Conservation (phyloP, 2,888 invertebrate species). For the Orthonychiurus folsomi region DNA sequence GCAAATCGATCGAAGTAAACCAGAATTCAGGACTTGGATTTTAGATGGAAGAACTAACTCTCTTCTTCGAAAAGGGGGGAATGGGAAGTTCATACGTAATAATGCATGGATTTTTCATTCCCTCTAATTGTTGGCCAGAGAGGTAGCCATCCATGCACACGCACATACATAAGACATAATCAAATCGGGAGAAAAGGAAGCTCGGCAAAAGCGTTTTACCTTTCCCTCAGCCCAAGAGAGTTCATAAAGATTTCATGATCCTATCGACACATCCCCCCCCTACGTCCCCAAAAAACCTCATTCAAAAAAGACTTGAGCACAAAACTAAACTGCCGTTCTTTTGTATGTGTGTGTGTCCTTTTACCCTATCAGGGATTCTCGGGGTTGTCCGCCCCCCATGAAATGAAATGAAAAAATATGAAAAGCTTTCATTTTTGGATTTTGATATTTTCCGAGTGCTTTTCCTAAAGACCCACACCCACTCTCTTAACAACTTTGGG, state of each 20-base stretch:
- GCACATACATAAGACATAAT: slow-evolving; percentile 12
- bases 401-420: too few species aligned
- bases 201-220: neutral
- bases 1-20: neutral
- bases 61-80: neutral
- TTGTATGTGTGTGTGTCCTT: too few species aligned
- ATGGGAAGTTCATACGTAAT: slow-evolving; percentile 12
- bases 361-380: too few species aligned
- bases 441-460: too few species aligned
- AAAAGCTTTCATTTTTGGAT: too few species aligned
- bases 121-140: slow-evolving; percentile 22
- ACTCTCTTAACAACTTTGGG: too few species aligned
- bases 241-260: slow-evolving; percentile 29
- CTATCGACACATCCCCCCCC: slow-evolving; percentile 22
- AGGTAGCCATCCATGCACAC: neutral
- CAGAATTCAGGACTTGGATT: neutral
- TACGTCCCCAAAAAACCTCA: too few species aligned
- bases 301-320: neutral
- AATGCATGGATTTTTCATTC: slow-evolving; percentile 28
- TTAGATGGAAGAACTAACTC: neutral
- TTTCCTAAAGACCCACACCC: too few species aligned
- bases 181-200: slow-evolving; percentile 18
- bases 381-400: too few species aligned
- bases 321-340: neutral
- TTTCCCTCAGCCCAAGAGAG: slow-evolving; percentile 12